A percentile compares a stretch with the other conserved stretches of the same genome.
Evolutionary conservation across 2,797 vertebrate genomes (phyloP).

Genomic region (Hoplostethus mediterraneus): DNA sequence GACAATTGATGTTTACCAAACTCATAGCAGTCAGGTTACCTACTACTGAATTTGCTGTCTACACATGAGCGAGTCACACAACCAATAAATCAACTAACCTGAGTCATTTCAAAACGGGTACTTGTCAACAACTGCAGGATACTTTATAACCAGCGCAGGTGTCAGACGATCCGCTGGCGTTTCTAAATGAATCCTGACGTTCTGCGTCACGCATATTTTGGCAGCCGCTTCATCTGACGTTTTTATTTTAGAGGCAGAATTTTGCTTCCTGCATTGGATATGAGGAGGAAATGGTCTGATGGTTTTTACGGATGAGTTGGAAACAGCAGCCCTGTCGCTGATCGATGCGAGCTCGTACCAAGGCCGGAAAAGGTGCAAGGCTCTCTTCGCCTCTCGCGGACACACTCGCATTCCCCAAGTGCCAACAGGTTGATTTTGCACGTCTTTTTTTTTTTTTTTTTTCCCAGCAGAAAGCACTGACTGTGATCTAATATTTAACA

Average conservation of each 20-base stretch:
- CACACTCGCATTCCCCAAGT: neutral
- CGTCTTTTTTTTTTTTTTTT: neutral
- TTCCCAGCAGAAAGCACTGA: neutral
- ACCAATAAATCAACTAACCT: slow-evolving; percentile 11
- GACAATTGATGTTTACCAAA: slow-evolving; percentile 9
- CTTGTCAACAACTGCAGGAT: neutral
- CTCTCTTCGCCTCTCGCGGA: neutral
- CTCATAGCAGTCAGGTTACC: slow-evolving; percentile 4
- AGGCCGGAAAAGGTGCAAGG: neutral
- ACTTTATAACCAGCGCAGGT: neutral
- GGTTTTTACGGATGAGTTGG: neutral
- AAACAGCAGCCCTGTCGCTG: neutral
- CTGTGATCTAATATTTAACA: neutral
- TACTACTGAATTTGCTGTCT: neutral
- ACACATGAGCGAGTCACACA: neutral
- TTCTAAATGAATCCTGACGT: slow-evolving; percentile 5
- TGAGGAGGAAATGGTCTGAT: neutral
- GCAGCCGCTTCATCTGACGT: neutral
- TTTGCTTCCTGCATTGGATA: neutral
- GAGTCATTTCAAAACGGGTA: slow-evolving; percentile 1
- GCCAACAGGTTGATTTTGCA: neutral
- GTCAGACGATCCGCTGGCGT: neutral
- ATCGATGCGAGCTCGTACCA: neutral
- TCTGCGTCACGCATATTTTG: neutral
- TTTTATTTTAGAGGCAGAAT: slow-evolving; percentile 16